Percentiles rank a stretch among this genome's conserved stretches.
Conservation (phyloP, 2,113 vertebrate species). For the Pterocles burchelli region DNA sequence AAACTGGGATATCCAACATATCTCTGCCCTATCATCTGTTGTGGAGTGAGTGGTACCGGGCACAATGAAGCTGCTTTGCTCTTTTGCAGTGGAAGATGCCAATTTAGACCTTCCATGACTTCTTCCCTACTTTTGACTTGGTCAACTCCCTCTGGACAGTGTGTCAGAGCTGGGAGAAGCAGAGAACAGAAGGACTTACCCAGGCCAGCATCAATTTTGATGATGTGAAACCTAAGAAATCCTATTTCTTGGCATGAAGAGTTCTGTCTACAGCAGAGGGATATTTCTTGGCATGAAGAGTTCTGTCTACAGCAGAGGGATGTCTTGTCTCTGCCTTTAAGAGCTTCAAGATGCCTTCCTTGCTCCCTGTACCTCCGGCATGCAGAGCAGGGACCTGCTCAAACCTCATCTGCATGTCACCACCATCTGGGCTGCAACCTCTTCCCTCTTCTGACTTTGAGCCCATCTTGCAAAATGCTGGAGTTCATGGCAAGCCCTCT, state of each 20-base stretch:
- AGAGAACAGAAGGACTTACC: background rate
- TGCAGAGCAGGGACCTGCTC: background rate
- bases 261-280: background rate
- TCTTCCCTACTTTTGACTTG: background rate
- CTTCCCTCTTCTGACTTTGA: background rate
- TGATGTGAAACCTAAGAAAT: background rate
- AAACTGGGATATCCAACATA: background rate
- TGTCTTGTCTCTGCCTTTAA: background rate
- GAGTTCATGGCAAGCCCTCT: background rate
- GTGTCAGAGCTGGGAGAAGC: background rate
- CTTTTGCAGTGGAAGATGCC: background rate
- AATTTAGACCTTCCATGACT: background rate
- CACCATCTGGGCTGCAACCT: background rate
- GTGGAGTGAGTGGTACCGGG: no score
- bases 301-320: background rate
- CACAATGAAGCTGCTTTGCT: background rate
- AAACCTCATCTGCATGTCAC: background rate
- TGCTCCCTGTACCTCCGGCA: background rate
- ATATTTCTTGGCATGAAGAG: background rate
- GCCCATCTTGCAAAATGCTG: background rate
- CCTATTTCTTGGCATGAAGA: background rate
- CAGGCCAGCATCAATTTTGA: background rate
- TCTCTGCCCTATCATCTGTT: no score
- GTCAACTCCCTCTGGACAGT: fast-evolving
- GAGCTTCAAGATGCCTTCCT: background rate